Evolutionary conservation across 2,888 invertebrate genomes (phyloP), one percentile per base, ranked within the genome.

Genomic region (Isoperla grammatica): DNA sequence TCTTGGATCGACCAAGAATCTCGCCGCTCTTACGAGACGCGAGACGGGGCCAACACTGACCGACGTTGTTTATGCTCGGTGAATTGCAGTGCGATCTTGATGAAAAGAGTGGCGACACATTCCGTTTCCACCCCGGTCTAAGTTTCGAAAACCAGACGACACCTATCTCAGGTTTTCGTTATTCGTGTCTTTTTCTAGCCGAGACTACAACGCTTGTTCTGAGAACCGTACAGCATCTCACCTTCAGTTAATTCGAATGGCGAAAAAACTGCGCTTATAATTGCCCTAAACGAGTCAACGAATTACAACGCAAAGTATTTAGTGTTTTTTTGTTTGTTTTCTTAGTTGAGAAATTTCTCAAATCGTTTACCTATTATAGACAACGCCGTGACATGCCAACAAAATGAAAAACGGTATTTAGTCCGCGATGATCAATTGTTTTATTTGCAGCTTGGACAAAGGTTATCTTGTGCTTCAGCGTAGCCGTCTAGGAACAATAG

Each of bases 81-180:
- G 35, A n/a, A 22, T 46, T 20, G 20, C 48, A 53, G 61, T 39
- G 61, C 50, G 19, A 61, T 40, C 46, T 56, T 61, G 61, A 61
- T 61, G 56, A 55, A 61, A 56, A 56, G 61, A 49, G 61, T 61
- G 61, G 45, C 61, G 59, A 56, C 61, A 57, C 61, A 61, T 61
- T 61, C 61, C 59, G 59, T 37, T 45, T 56, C 57, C 20, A 46
- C 57, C 57, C 45, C 29, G 50, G 19, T 17, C 17, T 37, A 35
- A 19, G 53, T 53, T 35, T 53, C 53, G 29, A 8, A 22, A 13
- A 55, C 43, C 56, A 56, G 55, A 40, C 46, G 35, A 50, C 60
- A 50, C 60, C 56, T 56, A 11, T 20, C 5, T 9, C 15, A 48
- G n/a, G n/a, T 42, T 15, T 17, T 54, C 12, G 17, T 19, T n/a